phyloP scores from a whole-genome alignment of 2,797 vertebrate genomes.

The Tapera naevia region DNA sequence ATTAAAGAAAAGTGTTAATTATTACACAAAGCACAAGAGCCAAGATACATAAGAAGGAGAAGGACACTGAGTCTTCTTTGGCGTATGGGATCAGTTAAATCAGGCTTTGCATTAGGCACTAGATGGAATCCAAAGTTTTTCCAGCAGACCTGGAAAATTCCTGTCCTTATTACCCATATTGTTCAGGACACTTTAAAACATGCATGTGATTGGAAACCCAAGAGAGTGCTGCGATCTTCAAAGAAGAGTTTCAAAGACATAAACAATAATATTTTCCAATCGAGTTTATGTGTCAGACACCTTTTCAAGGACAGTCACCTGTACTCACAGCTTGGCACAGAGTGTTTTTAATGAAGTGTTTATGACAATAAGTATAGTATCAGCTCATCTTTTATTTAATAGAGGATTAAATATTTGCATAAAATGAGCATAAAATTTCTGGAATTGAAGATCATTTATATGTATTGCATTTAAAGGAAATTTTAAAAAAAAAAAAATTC shows the following conservation, averaged over 20 bases:
- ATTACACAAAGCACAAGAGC: neutral
- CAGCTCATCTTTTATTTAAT: conserved; percentile 23
- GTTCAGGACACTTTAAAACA: too few species aligned
- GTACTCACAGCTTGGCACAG: too few species aligned
- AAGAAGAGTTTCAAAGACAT: too few species aligned
- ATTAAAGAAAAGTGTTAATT: neutral
- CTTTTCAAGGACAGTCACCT: too few species aligned
- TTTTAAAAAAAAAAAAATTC: neutral
- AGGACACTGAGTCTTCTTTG: neutral
- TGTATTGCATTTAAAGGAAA: neutral
- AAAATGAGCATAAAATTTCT: neutral
- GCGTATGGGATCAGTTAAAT: neutral
- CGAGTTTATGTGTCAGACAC: too few species aligned
- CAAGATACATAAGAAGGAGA: neutral
- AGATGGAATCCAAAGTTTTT: neutral
- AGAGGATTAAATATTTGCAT: neutral
- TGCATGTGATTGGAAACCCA: too few species aligned
- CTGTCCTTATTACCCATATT: neutral
- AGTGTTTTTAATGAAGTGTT: neutral
- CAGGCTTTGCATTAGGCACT: neutral
- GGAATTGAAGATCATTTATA: neutral
- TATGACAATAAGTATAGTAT: neutral
- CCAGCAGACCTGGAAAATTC: neutral
- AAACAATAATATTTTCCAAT: too few species aligned
- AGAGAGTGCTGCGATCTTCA: too few species aligned